phyloP scores from a whole-genome alignment of 2,113 vertebrate species.

The Amblyopsis rosae region DNA sequence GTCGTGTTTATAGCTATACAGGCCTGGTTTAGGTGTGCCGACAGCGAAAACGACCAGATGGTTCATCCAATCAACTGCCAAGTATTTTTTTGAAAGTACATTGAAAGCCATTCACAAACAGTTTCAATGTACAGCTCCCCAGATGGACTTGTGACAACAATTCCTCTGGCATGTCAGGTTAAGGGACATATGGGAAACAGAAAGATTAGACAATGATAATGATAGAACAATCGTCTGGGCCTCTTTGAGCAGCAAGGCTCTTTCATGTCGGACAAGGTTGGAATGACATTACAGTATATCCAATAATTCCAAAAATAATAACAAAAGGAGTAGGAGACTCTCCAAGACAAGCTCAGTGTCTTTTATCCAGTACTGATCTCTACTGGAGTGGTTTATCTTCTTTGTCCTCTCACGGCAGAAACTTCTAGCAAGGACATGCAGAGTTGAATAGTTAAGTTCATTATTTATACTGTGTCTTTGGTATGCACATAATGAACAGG shows the following conservation, averaged over 20 bases:
- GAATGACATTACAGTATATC: slow-evolving; percentile 21
- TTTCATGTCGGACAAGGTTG: slow-evolving; percentile 61
- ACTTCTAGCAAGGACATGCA: background rate
- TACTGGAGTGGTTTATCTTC: slow-evolving; percentile 42
- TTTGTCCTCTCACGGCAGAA: slow-evolving; percentile 21
- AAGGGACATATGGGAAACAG: background rate
- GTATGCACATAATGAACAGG: background rate
- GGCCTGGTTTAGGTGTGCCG: too few relatives aligned
- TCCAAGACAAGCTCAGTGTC: slow-evolving; percentile 49
- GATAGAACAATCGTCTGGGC: slow-evolving; percentile 25
- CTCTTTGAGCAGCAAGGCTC: slow-evolving; percentile 30
- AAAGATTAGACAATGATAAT: slow-evolving; percentile 18
- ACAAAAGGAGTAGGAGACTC: slow-evolving; percentile 27
- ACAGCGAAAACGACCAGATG: too few relatives aligned
- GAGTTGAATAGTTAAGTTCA: background rate
- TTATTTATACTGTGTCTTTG: background rate
- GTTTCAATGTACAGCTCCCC: too few relatives aligned
- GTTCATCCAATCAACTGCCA: too few relatives aligned
- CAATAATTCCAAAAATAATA: slow-evolving; percentile 60
- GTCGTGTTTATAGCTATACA: too few relatives aligned
- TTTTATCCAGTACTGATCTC: slow-evolving; percentile 46
- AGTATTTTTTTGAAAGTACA: too few relatives aligned
- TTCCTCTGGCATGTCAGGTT: too few relatives aligned
- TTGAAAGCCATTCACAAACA: too few relatives aligned
- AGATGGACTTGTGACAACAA: too few relatives aligned